Base-by-base conservation (phyloP, 2,113 vertebrate species). In the Platanista minor region DNA sequence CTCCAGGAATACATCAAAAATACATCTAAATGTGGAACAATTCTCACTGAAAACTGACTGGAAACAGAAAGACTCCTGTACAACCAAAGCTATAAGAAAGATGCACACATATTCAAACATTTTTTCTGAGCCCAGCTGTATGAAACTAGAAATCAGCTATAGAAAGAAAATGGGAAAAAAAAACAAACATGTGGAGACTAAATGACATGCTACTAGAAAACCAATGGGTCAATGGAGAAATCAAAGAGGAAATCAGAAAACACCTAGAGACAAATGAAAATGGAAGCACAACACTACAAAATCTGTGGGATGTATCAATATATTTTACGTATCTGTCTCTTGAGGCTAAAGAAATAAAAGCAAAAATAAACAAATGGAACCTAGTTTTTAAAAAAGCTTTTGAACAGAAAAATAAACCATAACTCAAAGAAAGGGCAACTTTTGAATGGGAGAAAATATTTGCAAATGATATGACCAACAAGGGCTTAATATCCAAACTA, bases 21-120 rank as follows among this genome's bases (percentile, higher is more conserved):
- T 5, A 5, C 41, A 18, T 18, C 41, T 75, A 14, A 1, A 0
- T 18, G 72, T 5, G 9, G 27, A 46, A 43, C 41, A 18, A 43
- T 18, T 31, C 5, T 5, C 72, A 6, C 25, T 18, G 72, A n/a
- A 46, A 10, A 20, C 27, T 6, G 27, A 41, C 13, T 49, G 12
- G 49, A 49, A 49, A 49, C 41, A 46, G 39, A 12, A 72, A 41
- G 3, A 4, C 27, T 31, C 41, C 72, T 31, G 27, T 0, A 31
- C 25, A 74, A 18, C 41, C 8, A 18, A 31, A 31, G 27, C 72
- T 10, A 27, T 18, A 2, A 46, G 72, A 46, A 46, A 21, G 43
- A 12, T 33, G 29, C 43, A 6, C 2, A 3, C 9, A 11, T 33
- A 11, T 0, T 49, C 74, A 7, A 0, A 9, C 43, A 21, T 6